phyloP scores from a whole-genome alignment of 2,888 invertebrate species.

The Nysson spinosus region DNA sequence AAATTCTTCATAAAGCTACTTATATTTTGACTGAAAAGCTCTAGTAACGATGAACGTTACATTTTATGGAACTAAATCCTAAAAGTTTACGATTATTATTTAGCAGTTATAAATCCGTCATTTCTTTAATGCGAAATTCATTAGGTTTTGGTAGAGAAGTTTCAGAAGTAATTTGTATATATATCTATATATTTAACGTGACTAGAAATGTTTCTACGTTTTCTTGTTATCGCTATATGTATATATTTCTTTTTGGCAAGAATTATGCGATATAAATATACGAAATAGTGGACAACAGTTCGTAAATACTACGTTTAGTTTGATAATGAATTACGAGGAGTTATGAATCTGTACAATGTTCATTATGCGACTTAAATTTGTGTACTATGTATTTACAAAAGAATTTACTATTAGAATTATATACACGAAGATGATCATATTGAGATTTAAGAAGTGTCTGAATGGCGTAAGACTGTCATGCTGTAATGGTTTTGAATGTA shows the following conservation, averaged over 20 bases:
- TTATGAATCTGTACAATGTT: slow-evolving; percentile 46
- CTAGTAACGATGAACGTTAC: slow-evolving; percentile 18
- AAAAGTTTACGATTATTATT: slow-evolving; percentile 31
- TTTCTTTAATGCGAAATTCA: slow-evolving; percentile 47
- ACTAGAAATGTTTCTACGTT: slow-evolving; percentile 68
- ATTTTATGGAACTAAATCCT: slow-evolving; percentile 29
- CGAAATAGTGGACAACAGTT: slow-evolving; percentile 66
- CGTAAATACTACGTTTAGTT: slow-evolving; percentile 59
- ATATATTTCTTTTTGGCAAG: slow-evolving; percentile 67
- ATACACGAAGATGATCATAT: slow-evolving; percentile 39
- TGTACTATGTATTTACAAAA: slow-evolving; percentile 64
- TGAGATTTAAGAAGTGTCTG: slow-evolving; percentile 10
- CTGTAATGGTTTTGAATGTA: slow-evolving; percentile 10
- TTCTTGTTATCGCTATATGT: slow-evolving; percentile 36
- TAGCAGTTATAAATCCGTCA: slow-evolving; percentile 40
- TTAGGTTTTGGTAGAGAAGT: slow-evolving; percentile 61
- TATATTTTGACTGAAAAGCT: slow-evolving; percentile 53
- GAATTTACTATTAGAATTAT: slow-evolving; percentile 43
- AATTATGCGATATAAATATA: slow-evolving; percentile 72
- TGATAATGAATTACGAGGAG: slow-evolving; percentile 52
- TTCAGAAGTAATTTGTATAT: slow-evolving; percentile 30
- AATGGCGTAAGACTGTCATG: slow-evolving; percentile 13
- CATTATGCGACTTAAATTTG: slow-evolving; percentile 45
- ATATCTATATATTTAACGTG: slow-evolving; percentile 63
- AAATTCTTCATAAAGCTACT: slow-evolving; percentile 44